Percentiles rank a stretch among this genome's conserved stretches.
phyloP scores from a whole-genome alignment of 2,888 invertebrate genomes.

The Tuta absoluta region DNA sequence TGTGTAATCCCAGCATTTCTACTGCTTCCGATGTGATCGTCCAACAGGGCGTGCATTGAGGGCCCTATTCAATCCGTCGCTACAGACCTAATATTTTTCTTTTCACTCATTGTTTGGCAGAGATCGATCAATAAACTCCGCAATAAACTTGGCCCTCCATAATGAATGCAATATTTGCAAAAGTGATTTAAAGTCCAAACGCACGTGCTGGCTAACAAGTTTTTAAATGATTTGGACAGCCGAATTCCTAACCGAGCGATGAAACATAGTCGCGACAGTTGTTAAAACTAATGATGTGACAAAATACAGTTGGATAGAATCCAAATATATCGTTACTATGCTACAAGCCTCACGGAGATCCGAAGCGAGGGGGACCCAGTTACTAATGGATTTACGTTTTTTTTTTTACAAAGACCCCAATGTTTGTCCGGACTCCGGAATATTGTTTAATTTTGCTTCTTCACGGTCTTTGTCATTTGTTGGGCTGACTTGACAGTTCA shows the following conservation, averaged over 20 bases:
- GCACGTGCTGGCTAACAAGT: neutral
- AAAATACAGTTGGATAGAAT: conserved; percentile 37
- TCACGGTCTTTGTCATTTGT: conserved; percentile 67
- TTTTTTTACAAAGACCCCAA: conserved; percentile 41
- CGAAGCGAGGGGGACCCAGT: conserved; percentile 31
- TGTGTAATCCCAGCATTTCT: conserved; percentile 74
- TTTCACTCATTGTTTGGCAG: conserved; percentile 57
- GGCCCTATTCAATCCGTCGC: conserved; percentile 51
- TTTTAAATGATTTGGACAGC: conserved; percentile 13
- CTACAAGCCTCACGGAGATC: conserved; percentile 31
- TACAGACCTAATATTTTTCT: conserved; percentile 62
- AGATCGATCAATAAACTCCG: conserved; percentile 48
- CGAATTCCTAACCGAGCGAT: conserved; percentile 10
- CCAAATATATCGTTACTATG: conserved; percentile 38
- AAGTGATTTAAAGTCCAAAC: conserved; percentile 10
- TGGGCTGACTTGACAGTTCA: conserved; percentile 61
- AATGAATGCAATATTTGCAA: conserved; percentile 14
- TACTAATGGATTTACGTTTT: conserved; percentile 46
- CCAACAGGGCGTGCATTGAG: conserved; percentile 54
- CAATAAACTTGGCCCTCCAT: conserved; percentile 14
- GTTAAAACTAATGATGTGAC: conserved; percentile 39
- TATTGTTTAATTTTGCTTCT: conserved; percentile 63
- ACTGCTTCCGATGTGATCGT: conserved; percentile 70
- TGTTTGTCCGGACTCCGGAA: conserved; percentile 39
- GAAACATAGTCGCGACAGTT: conserved; percentile 24